These are phyloP conservation scores for Pteronura brasiliensis DNA, from an alignment of 2,113 vertebrate species.

Conservation along the genomic window DNA sequence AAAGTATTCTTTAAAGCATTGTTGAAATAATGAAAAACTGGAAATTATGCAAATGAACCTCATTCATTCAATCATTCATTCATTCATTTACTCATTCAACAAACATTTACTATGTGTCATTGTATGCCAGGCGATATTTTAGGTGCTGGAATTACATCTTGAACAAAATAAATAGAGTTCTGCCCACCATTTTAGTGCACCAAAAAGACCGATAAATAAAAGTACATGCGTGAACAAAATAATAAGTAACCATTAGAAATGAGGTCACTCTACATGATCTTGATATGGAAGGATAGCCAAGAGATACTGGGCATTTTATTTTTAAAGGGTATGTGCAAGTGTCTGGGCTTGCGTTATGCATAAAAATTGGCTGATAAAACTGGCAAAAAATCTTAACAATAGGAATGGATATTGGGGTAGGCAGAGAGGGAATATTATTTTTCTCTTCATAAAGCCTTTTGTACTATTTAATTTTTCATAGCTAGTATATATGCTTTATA, in stretches of 20 bases:
- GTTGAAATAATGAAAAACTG: conserved; percentile 5
- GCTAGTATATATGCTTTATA: neutral
- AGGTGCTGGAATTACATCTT: neutral
- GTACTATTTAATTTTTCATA: conserved; percentile 17
- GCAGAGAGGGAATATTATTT: neutral
- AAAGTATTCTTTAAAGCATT: conserved; percentile 23
- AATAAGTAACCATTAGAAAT: neutral
- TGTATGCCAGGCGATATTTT: neutral
- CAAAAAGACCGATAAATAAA: neutral
- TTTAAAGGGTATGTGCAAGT: neutral
- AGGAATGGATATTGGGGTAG: neutral
- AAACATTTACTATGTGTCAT: neutral
- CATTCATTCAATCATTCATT: neutral
- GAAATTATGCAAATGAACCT: neutral
- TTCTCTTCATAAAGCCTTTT: conserved; percentile 37
- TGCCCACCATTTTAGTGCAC: neutral
- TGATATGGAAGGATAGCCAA: neutral
- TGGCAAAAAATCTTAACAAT: neutral
- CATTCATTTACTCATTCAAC: neutral
- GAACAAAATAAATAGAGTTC: neutral
- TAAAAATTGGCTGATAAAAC: neutral
- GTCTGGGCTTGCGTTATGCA: neutral
- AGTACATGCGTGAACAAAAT: neutral
- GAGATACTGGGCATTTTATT: neutral
- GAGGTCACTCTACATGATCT: neutral